Conservation (phyloP, 2,113 vertebrate species). For the Podiceps cristatus region DNA sequence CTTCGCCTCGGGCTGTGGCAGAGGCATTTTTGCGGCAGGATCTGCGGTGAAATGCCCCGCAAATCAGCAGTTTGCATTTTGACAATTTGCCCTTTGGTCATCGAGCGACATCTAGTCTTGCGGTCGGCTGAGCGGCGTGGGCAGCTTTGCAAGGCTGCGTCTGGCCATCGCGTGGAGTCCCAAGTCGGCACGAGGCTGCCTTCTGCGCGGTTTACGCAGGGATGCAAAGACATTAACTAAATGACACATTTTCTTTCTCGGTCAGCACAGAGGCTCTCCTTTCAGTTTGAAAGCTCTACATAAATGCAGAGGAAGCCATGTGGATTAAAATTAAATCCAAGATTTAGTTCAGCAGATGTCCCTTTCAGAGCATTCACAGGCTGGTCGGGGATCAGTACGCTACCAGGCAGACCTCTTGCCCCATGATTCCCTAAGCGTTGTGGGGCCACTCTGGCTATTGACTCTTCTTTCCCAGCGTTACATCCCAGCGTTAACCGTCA, state of each 20-base stretch:
- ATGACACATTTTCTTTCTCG: neutral
- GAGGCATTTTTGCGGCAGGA: neutral
- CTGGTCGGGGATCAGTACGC: neutral
- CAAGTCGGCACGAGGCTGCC: neutral
- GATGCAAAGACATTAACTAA: neutral
- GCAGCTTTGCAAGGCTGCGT: rapidly evolving
- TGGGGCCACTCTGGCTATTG: neutral
- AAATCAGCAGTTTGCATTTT: neutral
- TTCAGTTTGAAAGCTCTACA: neutral
- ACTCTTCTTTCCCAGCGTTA: neutral
- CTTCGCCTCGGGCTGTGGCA: rapidly evolving
- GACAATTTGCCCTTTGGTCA: neutral
- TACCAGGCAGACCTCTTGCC: neutral
- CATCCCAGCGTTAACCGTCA: neutral
- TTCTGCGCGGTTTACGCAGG: neutral
- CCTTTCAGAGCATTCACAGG: neutral
- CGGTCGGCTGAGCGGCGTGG: rapidly evolving
- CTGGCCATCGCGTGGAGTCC: rapidly evolving
- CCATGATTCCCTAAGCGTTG: rapidly evolving
- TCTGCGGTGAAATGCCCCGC: rapidly evolving
- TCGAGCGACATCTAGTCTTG: neutral
- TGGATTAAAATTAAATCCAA: conserved; percentile 60
- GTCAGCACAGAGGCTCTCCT: neutral
- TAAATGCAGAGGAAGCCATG: conserved; percentile 20
- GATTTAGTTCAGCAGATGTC: conserved; percentile 36